A percentile compares a stretch with the other conserved stretches of the same genome.
Evolutionary conservation across 1,140 invertebrate species (phyloP).

Genomic region (Chelonus insularis): DNA sequence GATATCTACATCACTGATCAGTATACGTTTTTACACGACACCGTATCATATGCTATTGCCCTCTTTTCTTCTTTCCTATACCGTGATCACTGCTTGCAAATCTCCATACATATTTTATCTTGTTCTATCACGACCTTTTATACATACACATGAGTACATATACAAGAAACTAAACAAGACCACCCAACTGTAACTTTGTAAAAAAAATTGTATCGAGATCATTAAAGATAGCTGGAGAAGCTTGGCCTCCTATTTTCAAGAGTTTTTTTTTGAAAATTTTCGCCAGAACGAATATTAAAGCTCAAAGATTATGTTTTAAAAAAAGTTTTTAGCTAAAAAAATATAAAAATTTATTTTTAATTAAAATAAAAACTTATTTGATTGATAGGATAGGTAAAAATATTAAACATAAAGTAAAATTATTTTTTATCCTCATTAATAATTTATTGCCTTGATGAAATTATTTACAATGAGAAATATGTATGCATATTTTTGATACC

Average conservation of each 20-base stretch:
- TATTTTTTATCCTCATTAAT: conserved; percentile 42
- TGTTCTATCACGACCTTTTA: neutral
- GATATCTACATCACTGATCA: conserved; percentile 51
- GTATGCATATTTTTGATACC: conserved; percentile 52
- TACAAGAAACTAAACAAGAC: neutral
- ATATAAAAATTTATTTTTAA: too few relatives aligned
- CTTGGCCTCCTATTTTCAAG: too few relatives aligned
- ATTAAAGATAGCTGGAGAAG: too few relatives aligned
- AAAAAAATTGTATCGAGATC: too few relatives aligned
- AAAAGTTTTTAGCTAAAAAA: too few relatives aligned
- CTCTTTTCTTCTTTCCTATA: conserved; percentile 25
- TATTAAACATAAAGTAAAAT: neutral
- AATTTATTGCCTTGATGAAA: conserved; percentile 55
- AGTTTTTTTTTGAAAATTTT: too few relatives aligned
- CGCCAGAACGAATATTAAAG: too few relatives aligned
- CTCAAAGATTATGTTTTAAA: too few relatives aligned
- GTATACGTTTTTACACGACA: conserved; percentile 43
- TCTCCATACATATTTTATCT: neutral
- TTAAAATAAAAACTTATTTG: too few relatives aligned
- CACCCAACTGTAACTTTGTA: neutral
- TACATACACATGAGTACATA: neutral
- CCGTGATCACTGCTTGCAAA: neutral
- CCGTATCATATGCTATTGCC: conserved; percentile 30
- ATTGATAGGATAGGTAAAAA: neutral
- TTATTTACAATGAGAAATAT: conserved; percentile 52